Percentiles rank a stretch among this genome's conserved stretches.
phyloP scores from a whole-genome alignment of 2,888 invertebrate genomes.

The Lasioglossum calceatum region DNA sequence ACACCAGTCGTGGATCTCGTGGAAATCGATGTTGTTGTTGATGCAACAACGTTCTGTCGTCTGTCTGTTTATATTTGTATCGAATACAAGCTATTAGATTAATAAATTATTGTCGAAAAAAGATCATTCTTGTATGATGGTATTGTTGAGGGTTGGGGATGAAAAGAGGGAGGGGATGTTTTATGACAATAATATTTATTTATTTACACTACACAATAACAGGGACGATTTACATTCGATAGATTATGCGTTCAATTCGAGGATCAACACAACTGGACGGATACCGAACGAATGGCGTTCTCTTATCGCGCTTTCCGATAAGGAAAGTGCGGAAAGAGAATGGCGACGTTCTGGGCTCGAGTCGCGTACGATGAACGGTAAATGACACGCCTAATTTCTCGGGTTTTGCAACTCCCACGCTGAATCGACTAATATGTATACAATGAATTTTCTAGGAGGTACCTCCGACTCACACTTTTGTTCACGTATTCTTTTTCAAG shows the following conservation, averaged over 20 bases:
- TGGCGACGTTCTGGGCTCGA: constrained; percentile 10
- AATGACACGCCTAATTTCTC: background rate
- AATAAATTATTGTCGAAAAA: constrained; percentile 24
- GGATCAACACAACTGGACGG: constrained; percentile 32
- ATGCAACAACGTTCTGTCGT: background rate
- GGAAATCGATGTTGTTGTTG: background rate
- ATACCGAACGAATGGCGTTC: constrained; percentile 11
- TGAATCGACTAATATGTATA: background rate
- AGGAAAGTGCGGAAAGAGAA: constrained; percentile 33
- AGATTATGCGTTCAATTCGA: constrained; percentile 55
- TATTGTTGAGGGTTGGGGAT: background rate
- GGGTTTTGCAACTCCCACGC: background rate
- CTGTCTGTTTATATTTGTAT: constrained; percentile 17
- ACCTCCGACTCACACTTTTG: background rate
- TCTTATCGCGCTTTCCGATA: constrained; percentile 36
- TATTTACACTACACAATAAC: constrained; percentile 84
- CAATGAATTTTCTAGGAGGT: background rate
- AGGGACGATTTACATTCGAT: constrained; percentile 76
- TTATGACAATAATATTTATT: constrained; percentile 83
- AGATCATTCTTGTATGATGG: background rate
- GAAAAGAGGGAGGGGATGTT: constrained; percentile 8
- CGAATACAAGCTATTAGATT: background rate
- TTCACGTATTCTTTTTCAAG: background rate
- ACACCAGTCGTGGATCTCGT: background rate
- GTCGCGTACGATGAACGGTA: constrained; percentile 35